A percentile compares a stretch with the other conserved stretches of the same genome.
Conservation (phyloP, 2,888 invertebrate genomes). For the Sesamia inferens region DNA sequence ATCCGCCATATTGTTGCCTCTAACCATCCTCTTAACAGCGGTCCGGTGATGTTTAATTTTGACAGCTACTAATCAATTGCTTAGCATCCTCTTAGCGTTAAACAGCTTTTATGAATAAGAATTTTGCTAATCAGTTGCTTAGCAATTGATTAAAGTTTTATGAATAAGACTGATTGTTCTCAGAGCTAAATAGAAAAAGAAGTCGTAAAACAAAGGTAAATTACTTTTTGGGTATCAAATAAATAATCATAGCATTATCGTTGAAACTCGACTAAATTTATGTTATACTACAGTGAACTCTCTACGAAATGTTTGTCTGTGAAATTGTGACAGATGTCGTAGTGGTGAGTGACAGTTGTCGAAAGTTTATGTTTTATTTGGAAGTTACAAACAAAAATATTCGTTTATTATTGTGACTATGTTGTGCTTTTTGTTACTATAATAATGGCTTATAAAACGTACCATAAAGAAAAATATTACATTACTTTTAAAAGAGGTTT, state of each 20-base stretch:
- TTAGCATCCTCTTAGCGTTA: too few relatives aligned
- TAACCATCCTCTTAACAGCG: too few relatives aligned
- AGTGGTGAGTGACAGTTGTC: neutral
- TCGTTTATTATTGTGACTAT: neutral
- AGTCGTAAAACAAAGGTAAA: too few relatives aligned
- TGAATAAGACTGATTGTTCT: too few relatives aligned
- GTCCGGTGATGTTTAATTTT: too few relatives aligned
- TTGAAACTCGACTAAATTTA: conserved; percentile 8
- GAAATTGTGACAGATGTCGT: neutral
- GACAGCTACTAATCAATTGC: too few relatives aligned
- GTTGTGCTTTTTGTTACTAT: conserved; percentile 15
- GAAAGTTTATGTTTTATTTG: conserved; percentile 33
- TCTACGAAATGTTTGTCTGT: neutral
- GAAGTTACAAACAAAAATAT: conserved; percentile 2
- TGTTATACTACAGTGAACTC: neutral
- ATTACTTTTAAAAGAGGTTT: conserved; percentile 86
- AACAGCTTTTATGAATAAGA: too few relatives aligned
- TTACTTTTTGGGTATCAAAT: too few relatives aligned
- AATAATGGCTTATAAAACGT: conserved; percentile 77
- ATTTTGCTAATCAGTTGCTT: too few relatives aligned
- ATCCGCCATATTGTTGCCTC: too few relatives aligned
- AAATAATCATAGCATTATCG: neutral
- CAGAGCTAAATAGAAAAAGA: too few relatives aligned
- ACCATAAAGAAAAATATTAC: conserved; percentile 86
- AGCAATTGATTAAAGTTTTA: too few relatives aligned